Evolutionary conservation across 2,888 invertebrate species (phyloP).

Genomic region (Aproaerema taeniolella): DNA sequence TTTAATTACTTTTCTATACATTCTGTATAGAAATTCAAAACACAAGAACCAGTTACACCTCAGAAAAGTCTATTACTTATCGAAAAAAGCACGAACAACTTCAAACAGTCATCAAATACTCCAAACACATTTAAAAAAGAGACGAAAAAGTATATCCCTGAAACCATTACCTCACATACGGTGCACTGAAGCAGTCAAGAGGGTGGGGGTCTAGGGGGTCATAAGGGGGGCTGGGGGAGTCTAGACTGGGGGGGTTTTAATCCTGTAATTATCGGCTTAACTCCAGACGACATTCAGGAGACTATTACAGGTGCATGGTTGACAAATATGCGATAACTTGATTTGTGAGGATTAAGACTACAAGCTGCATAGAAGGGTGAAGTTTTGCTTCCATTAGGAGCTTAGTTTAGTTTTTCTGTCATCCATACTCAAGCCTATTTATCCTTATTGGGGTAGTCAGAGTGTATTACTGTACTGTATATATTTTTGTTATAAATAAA

Average conservation of each 20-base stretch:
- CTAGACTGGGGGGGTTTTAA: constrained; percentile 42
- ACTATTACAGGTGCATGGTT: constrained; percentile 39
- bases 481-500: no score
- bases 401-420: no score
- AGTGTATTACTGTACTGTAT: no score
- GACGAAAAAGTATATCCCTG: constrained; percentile 64
- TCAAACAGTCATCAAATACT: constrained; percentile 4
- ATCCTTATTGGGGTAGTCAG: no score
- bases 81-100: no score
- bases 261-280: constrained; percentile 76
- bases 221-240: constrained; percentile 22
- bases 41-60: no score
- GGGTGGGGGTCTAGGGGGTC: constrained; percentile 38
- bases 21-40: no score
- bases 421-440: no score
- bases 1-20: no score
- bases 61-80: no score
- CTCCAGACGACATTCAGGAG: constrained; percentile 69
- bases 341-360: constrained; percentile 55
- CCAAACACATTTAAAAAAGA: constrained; percentile 22
- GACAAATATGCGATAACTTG: constrained; percentile 39
- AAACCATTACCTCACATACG: constrained; percentile 65
- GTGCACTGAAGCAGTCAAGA: constrained; percentile 64
- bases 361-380: no score
- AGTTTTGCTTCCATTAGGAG: no score